phyloP scores from a whole-genome alignment of 2,113 vertebrate species.

The Setophaga coronata region DNA sequence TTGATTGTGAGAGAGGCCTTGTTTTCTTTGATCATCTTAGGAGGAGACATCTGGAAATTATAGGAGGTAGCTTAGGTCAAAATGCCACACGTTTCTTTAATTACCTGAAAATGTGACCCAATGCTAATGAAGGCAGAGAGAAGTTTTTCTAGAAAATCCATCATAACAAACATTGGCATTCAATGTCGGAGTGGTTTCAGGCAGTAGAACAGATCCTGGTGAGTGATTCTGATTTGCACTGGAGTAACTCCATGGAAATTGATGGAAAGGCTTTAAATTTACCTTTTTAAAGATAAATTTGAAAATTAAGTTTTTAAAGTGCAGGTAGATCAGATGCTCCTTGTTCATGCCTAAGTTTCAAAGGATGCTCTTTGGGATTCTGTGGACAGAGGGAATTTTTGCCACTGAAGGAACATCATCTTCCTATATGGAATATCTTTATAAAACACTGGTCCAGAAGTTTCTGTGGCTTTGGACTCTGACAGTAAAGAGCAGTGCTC shows the following conservation, averaged over 20 bases:
- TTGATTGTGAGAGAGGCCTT: constrained; percentile 63
- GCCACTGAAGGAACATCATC: background rate
- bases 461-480: background rate
- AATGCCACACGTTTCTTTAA: constrained; percentile 67
- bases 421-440: background rate
- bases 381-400: background rate
- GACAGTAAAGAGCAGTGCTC: background rate
- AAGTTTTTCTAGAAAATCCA: constrained; percentile 19
- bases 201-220: background rate
- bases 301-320: background rate
- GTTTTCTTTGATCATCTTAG: constrained; percentile 60
- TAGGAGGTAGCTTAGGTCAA: constrained; percentile 66
- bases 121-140: constrained; percentile 48
- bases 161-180: background rate
- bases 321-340: background rate
- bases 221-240: background rate
- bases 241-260: background rate
- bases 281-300: background rate
- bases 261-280: background rate
- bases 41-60: constrained; percentile 68
- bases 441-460: background rate
- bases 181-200: constrained; percentile 19
- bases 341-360: background rate
- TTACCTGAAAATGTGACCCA: constrained; percentile 56
- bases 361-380: background rate